Evolutionary conservation across 1,140 invertebrate species (phyloP), one percentile per base, ranked within the genome.

Genomic region (Drosophila leontia): DNA sequence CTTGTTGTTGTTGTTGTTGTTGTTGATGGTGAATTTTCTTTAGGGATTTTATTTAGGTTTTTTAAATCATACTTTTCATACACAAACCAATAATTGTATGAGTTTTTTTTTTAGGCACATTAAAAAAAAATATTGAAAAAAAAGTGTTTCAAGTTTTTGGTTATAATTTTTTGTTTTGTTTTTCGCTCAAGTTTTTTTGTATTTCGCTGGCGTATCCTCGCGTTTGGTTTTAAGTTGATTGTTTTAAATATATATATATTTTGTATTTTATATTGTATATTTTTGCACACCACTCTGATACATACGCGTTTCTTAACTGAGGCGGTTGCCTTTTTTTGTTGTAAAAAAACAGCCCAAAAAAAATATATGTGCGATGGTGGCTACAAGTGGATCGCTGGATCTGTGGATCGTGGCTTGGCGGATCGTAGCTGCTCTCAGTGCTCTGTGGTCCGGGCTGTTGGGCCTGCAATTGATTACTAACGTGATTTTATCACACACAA

Each of bases 401-500:
- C 71, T 23, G 41, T 58, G 48, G 63, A 69, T 48, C 42, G 69
- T 64, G 45, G 26, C 8, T 63, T 12, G 47, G 65, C 77, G 75
- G 72, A 71, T 67, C 79, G 64, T 56, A 45, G 57, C 65, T 70
- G 58, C 75, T 80, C 65, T 86, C 48, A 67, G 65, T 44, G 59
- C 55, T 85, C 68, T 86, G 76, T 76, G 82, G 80, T 92, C 91
- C 91, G 82, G 78, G 91, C 91, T 86, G 91, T 88, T 92, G 84
- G 87, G 76, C 87, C 85, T 91, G 87, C 91, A 92, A 92, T 92
- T 92, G 91, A 92, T 92, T 91, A 92, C 91, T 92, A 92, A 92
- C 91, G 91, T 92, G 82, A 90, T 92, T 92, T 92, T 92, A 92
- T 92, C 87, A 92, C 91, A 92, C 91, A 91, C 91, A 90, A 92